Conservation (phyloP, 2,113 vertebrate species). For the Diphyllodes magnificus region DNA sequence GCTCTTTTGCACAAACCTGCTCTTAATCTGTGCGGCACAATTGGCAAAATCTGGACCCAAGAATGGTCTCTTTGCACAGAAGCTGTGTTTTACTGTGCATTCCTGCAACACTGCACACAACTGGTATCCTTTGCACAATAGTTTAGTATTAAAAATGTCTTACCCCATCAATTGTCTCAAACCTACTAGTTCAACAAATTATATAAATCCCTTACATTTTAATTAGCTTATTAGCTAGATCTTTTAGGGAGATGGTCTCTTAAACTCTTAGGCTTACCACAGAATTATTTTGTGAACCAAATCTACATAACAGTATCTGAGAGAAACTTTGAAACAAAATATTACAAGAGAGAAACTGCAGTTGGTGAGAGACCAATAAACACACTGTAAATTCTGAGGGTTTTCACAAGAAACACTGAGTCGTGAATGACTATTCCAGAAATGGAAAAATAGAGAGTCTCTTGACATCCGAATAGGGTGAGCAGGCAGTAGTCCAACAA, state of each 20-base stretch:
- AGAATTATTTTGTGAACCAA: background rate
- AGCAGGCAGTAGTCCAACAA: conserved; percentile 13
- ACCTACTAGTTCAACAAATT: background rate
- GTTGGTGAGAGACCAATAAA: conserved; percentile 40
- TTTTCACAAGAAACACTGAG: conserved; percentile 38
- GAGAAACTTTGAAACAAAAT: conserved; percentile 14
- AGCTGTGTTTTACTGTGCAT: background rate
- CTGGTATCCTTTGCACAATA: background rate
- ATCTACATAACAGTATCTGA: background rate
- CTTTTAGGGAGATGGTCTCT: background rate
- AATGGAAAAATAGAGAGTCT: conserved; percentile 52
- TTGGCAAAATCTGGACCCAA: background rate
- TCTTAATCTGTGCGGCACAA: background rate
- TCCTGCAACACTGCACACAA: background rate
- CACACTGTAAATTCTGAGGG: conserved; percentile 37
- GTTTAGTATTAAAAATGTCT: background rate
- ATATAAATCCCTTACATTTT: background rate
- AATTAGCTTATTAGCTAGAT: background rate
- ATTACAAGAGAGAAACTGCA: conserved; percentile 18
- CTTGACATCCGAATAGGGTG: conserved; percentile 17
- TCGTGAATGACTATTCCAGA: conserved; percentile 50
- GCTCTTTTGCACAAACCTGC: background rate
- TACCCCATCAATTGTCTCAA: background rate
- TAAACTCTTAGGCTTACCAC: background rate
- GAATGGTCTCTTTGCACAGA: background rate